Base-by-base conservation (phyloP, 1,140 invertebrate genomes). In the Agrilus planipennis region DNA sequence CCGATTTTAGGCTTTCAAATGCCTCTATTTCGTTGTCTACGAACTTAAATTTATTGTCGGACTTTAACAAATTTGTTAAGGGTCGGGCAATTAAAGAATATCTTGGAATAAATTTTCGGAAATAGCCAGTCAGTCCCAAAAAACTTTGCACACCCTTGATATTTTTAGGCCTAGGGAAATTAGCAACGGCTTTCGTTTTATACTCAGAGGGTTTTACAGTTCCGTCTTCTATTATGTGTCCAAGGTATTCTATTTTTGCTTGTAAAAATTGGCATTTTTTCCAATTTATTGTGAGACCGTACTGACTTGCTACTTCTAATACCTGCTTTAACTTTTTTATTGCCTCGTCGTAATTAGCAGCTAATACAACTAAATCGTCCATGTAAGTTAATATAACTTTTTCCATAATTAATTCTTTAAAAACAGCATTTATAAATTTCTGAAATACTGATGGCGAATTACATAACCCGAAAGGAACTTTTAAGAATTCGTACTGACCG, bases 361-460 rank as follows among this genome's bases (percentile, higher is more conserved):
- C 27, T 2, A 37, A 4, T 1, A 39, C 21, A 6, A 44, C 11
- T 10, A 44, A 19, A 39, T 44, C 27, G 20, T 44, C 28, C 35
- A 44, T 27, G 19, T 42, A 42, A 2, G 38, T 25, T 7, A 23
- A 11, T 7, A 41, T 11, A 14, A 23, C 16, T 9, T 16, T 16
- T 11, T 27, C 19, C 7, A n/a, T 16, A 16, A 47, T 12, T 20
- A 37, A 27, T 14, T 38, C 39, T 3, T 22, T n/a, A 4, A 63
- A 50, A 3, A 63, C 41, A 12, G 31, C 22, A 18, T 57, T 42
- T n/a, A 62, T 55, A 12, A 57, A 39, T 43, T 50, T 37, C 23
- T 54, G 44, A 42, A 65, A 64, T 0, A 42, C 49, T 2, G 49
- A 42, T 4, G 60, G 49, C 2, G 46, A 46, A 44, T 55, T 38